Percentiles rank a stretch among this genome's conserved stretches.
Evolutionary conservation across 2,797 vertebrate genomes (phyloP).

Genomic region (Odontamblyopus rebecca): DNA sequence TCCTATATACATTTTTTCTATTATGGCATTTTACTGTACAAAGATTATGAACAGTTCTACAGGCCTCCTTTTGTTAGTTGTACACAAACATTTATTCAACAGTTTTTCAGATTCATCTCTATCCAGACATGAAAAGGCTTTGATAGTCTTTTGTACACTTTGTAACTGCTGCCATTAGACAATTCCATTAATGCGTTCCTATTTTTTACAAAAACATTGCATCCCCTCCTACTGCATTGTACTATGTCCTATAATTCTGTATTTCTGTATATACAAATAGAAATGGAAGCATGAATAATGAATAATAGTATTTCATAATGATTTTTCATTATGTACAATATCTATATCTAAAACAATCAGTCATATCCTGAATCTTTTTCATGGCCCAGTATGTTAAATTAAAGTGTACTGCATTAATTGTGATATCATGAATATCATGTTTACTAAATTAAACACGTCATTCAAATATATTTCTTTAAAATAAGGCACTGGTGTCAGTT

Average conservation of each 20-base stretch:
- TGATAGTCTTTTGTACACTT: slow-evolving; percentile 6
- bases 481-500: background rate
- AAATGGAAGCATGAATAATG: slow-evolving; percentile 70
- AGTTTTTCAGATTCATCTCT: background rate
- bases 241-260: slow-evolving; percentile 72
- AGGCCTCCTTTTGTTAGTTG: slow-evolving; percentile 1
- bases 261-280: slow-evolving; percentile 51
- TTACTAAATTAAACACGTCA: slow-evolving; percentile 19
- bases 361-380: slow-evolving; percentile 47
- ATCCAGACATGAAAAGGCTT: slow-evolving; percentile 8
- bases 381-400: slow-evolving; percentile 15
- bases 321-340: slow-evolving; percentile 59
- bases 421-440: slow-evolving; percentile 24
- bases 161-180: slow-evolving; percentile 1
- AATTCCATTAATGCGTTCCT: slow-evolving; percentile 1
- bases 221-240: slow-evolving; percentile 26
- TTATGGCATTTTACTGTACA: slow-evolving; percentile 1
- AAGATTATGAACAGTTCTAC: background rate
- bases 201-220: slow-evolving; percentile 1
- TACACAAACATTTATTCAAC: background rate
- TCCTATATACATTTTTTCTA: background rate
- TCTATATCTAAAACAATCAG: slow-evolving; percentile 51
- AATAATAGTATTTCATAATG: slow-evolving; percentile 64
- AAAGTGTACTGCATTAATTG: slow-evolving; percentile 38
- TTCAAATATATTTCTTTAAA: background rate